phyloP scores from a whole-genome alignment of 2,797 vertebrate species.

The Enteromius paludinosus region DNA sequence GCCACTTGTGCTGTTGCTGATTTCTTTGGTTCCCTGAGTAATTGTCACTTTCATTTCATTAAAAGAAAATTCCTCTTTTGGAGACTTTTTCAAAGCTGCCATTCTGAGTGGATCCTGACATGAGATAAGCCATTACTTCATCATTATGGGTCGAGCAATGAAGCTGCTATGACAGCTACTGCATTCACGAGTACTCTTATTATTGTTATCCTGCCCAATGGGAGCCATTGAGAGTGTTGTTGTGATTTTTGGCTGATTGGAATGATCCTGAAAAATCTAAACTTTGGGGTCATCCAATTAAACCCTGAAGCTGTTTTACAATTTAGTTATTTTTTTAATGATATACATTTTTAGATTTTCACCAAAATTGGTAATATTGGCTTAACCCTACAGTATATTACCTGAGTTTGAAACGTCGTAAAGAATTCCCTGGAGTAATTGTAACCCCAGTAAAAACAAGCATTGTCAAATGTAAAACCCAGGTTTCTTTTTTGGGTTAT shows the following conservation, averaged over 20 bases:
- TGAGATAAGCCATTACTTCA: conserved; percentile 24
- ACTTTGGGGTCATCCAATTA: not conserved
- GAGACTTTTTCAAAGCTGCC: conserved; percentile 36
- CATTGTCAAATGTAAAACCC: not conserved
- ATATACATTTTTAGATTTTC: not conserved
- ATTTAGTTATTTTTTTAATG: no score
- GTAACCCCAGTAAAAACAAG: not conserved
- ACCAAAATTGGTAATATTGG: not conserved
- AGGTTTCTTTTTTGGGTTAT: not conserved
- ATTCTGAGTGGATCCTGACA: conserved; percentile 22
- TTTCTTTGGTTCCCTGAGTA: conserved; percentile 15
- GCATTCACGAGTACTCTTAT: not conserved
- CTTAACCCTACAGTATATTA: not conserved
- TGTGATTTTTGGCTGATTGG: not conserved
- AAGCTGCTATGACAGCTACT: conserved; percentile 2
- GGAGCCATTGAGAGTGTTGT: not conserved
- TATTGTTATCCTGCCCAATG: conserved; percentile 16
- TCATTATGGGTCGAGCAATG: not conserved
- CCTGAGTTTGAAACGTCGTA: no score
- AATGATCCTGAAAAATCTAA: not conserved
- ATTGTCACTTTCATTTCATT: conserved; percentile 37
- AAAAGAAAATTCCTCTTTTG: conserved; percentile 36
- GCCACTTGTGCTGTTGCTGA: conserved; percentile 26
- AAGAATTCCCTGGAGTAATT: not conserved
- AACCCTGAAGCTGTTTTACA: no score